Conservation (phyloP, 2,888 invertebrate species). For the Dicyrtomina minuta region DNA sequence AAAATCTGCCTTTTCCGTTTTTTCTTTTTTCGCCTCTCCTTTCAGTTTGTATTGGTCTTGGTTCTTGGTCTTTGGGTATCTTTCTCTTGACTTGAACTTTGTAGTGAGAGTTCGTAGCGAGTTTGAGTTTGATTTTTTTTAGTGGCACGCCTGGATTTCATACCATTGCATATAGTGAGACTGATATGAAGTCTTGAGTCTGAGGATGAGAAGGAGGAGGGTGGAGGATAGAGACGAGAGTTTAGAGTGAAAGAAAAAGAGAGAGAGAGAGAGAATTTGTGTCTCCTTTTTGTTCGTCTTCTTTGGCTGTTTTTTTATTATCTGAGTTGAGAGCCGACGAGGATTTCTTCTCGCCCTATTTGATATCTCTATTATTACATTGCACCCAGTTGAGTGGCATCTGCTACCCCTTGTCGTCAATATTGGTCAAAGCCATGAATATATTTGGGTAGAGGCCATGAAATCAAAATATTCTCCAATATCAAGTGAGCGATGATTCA, state of each 20-base stretch:
- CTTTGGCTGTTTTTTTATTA: conserved; percentile 32
- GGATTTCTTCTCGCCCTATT: conserved; percentile 25
- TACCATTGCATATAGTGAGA: not conserved
- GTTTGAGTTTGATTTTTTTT: conserved; percentile 2
- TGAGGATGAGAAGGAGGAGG: not conserved
- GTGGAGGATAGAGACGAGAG: not conserved
- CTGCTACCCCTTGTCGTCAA: conserved; percentile 46
- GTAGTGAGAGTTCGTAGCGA: not conserved
- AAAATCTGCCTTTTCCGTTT: conserved; percentile 11
- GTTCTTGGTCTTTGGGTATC: not conserved
- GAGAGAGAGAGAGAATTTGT: too few species aligned
- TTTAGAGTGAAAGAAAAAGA: not conserved
- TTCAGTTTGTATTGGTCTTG: not conserved
- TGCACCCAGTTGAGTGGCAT: conserved; percentile 50
- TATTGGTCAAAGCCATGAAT: conserved; percentile 45
- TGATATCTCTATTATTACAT: conserved; percentile 45
- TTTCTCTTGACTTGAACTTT: not conserved
- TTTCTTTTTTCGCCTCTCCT: not conserved
- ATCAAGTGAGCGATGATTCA: conserved; percentile 35
- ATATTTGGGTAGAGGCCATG: conserved; percentile 41
- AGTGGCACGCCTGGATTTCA: conserved; percentile 10
- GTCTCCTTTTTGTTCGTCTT: too few species aligned
- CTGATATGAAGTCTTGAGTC: not conserved
- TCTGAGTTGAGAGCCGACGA: conserved; percentile 14
- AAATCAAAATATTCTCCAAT: conserved; percentile 24